phyloP scores from a whole-genome alignment of 2,888 invertebrate species.

The Galeruca laticollis region DNA sequence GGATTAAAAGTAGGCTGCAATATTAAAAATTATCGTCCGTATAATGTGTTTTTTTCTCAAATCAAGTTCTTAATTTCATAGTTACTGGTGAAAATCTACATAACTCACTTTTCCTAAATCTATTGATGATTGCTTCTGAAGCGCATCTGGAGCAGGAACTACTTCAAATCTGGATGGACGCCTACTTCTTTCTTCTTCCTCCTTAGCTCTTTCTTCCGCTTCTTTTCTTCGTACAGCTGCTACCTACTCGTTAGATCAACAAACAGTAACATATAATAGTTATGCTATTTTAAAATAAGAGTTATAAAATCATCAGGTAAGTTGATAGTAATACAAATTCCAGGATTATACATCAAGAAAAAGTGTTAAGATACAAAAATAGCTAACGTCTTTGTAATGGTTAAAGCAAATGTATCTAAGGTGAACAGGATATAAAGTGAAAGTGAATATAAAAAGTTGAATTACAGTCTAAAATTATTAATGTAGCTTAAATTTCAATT shows the following conservation, averaged over 20 bases:
- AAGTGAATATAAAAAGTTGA: no score
- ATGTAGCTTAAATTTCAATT: no score
- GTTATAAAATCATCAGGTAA: no score
- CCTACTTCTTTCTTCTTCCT: conserved; percentile 71
- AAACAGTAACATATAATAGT: no score
- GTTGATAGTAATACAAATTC: no score
- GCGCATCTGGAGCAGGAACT: conserved; percentile 85
- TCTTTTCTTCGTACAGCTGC: conserved; percentile 60
- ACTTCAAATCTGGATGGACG: conserved; percentile 79
- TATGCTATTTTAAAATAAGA: no score
- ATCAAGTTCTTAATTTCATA: neutral
- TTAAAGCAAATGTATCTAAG: no score
- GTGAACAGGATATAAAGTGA: no score
- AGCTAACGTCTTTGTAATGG: no score
- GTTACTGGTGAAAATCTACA: neutral
- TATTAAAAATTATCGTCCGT: conserved; percentile 2
- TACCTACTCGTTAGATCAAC: conserved; percentile 63
- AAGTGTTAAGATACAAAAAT: no score
- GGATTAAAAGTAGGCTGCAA: conserved; percentile 66
- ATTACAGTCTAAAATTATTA: no score
- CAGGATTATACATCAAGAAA: no score
- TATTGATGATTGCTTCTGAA: conserved; percentile 63
- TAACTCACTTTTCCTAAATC: conserved; percentile 54
- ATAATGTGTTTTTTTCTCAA: neutral
- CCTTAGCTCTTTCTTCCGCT: conserved; percentile 66